Evolutionary conservation across 2,888 invertebrate species (phyloP).

Genomic region (Diloba caeruleocephala): DNA sequence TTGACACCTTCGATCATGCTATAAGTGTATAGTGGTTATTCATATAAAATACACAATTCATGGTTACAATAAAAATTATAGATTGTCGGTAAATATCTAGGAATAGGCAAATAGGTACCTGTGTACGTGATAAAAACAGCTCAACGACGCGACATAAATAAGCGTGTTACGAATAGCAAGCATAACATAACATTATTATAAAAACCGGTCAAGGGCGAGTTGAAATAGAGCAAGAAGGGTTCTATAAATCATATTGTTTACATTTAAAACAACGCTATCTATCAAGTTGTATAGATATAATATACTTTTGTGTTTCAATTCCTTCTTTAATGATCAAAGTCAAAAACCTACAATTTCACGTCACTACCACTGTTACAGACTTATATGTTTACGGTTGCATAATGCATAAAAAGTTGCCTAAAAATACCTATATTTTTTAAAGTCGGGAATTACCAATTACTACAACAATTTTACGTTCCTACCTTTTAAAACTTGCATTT

Average conservation of each 20-base stretch:
- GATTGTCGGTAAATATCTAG: background rate
- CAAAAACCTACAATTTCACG: too few species aligned
- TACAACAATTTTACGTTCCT: too few species aligned
- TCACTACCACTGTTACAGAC: too few species aligned
- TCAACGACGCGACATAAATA: slow-evolving; percentile 7
- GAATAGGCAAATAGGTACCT: slow-evolving; percentile 9
- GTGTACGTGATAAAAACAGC: slow-evolving; percentile 8
- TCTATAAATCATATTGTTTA: slow-evolving; percentile 44
- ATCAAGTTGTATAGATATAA: slow-evolving; percentile 11
- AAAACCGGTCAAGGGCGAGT: slow-evolving; percentile 54
- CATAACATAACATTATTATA: slow-evolving; percentile 34
- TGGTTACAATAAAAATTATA: background rate
- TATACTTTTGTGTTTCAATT: slow-evolving; percentile 7
- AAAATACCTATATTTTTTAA: too few species aligned
- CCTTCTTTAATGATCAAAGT: too few species aligned
- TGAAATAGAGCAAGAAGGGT: slow-evolving; percentile 51
- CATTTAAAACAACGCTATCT: slow-evolving; percentile 44
- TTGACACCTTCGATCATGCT: background rate
- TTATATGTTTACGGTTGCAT: too few species aligned
- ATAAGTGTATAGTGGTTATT: background rate
- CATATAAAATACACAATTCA: slow-evolving; percentile 1
- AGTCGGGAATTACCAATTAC: too few species aligned
- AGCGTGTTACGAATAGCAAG: slow-evolving; percentile 23
- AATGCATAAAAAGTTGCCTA: too few species aligned
- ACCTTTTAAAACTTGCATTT: too few species aligned